phyloP scores from a whole-genome alignment of 1,140 invertebrate species.

The Muscidifurax raptorellus region DNA sequence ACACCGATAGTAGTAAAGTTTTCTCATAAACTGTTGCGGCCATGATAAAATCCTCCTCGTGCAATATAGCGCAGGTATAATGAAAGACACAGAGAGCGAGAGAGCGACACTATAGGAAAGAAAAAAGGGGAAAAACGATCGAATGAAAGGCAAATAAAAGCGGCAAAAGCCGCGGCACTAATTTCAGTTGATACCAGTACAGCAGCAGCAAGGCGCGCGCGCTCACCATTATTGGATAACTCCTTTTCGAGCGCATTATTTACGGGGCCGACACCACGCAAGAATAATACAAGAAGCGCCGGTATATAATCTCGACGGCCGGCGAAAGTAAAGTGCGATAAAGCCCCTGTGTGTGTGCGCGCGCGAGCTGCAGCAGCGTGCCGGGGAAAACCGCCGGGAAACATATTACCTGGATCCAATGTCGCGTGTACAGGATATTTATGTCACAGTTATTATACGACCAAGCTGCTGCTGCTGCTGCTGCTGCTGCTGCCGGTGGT shows the following conservation, averaged over 20 bases:
- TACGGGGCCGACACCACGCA: constrained; percentile 6
- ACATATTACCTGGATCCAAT: constrained; percentile 52
- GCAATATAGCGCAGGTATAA: no score
- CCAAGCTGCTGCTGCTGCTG: constrained; percentile 6
- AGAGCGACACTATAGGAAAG: no score
- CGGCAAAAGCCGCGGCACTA: neutral
- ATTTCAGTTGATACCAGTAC: constrained; percentile 3
- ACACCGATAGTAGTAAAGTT: constrained; percentile 4
- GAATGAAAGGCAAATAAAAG: constrained; percentile 6
- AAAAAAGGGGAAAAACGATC: neutral
- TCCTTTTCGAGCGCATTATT: constrained; percentile 22
- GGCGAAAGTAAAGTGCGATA: constrained; percentile 41
- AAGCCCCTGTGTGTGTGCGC: constrained; percentile 5
- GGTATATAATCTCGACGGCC: constrained; percentile 23
- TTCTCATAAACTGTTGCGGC: neutral
- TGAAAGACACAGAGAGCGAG: no score
- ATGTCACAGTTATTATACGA: constrained; percentile 51
- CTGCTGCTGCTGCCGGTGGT: constrained; percentile 1
- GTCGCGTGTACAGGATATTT: constrained; percentile 52
- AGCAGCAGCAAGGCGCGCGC: no score
- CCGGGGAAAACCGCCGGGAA: constrained; percentile 44
- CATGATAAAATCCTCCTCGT: no score
- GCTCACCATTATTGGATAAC: constrained; percentile 14
- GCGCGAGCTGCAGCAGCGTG: neutral
- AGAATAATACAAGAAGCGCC: constrained; percentile 16